These are phyloP conservation scores for Colaptes auratus DNA, from an alignment of 2,113 vertebrate species.

Conservation along the genomic window DNA sequence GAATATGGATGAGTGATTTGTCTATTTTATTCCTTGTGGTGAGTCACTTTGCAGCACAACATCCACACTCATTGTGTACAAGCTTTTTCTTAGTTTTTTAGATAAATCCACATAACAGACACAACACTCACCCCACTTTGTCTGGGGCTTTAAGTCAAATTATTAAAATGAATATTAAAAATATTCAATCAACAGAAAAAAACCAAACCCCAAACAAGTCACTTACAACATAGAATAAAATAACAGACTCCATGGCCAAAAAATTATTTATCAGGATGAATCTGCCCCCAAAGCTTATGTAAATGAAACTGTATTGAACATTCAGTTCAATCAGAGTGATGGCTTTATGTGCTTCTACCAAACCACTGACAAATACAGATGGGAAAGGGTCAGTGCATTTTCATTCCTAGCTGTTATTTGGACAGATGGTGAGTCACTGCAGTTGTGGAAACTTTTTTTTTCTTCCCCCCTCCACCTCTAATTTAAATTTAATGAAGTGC, in stretches of 20 bases:
- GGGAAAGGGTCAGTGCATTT: conserved; percentile 29
- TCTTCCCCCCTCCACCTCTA: neutral
- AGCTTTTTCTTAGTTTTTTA: neutral
- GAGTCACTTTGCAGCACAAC: neutral
- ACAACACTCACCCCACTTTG: neutral
- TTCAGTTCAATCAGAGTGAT: neutral
- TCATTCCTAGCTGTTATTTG: conserved; percentile 26
- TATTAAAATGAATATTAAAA: neutral
- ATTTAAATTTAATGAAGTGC: conserved; percentile 58
- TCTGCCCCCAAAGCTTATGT: neutral
- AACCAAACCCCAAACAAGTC: neutral
- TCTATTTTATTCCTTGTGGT: neutral
- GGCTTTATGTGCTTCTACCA: neutral
- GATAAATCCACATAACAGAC: neutral
- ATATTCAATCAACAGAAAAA: neutral
- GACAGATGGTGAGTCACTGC: conserved; percentile 47
- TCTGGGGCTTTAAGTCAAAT: neutral
- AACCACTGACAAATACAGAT: conserved; percentile 40
- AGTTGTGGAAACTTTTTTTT: neutral
- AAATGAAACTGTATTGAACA: conserved; percentile 32
- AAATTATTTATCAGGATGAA: conserved; percentile 17
- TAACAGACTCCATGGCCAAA: neutral
- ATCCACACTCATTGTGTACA: neutral
- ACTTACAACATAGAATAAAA: neutral
- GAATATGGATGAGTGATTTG: neutral